Base-by-base conservation (phyloP, 2,888 invertebrate species). In the Drosophila mayaguana region DNA sequence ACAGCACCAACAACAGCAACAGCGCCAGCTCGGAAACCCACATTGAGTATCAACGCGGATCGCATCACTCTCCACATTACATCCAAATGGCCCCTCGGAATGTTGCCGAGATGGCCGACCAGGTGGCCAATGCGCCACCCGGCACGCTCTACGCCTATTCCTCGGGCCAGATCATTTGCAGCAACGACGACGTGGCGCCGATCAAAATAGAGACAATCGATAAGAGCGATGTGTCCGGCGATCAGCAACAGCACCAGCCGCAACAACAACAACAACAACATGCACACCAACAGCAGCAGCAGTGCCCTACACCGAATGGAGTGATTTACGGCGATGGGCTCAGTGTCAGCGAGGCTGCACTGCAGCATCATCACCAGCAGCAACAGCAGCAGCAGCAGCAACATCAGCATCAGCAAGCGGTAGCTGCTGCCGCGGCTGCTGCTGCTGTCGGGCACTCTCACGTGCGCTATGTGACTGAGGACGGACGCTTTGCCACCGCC, bases 141-240 rank as follows among this genome's bases (percentile, higher is more conserved):
- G 72, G 78, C 38, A 86, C 92, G 2, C 79, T 92, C 14, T 92
- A 91, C 51, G 77, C 91, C 6, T 88, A 91, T 18, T 34, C 90
- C 9, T 76, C 83, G 6, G 90, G 91, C 0, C 85, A 90, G n/a
- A 87, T 91, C 3, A 91, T 92, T 25, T 83, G 91, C 55, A 90
- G 88, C 50, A 66, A 84, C 4, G 89, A 92, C 0, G 90, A 89
- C 72, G 90, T 76, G 62, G 55, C 85, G 32, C 73, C 80, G n/a
- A 92, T 92, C n/a, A 93, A 92, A 75, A 88, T 91, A 28, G 92
- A 92, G 60, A 82, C 88, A 0, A 90, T 91, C 12, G 92, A 92
- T 43, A 92, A 93, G 68, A 90, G 88, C 1, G 89, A 85, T 32
- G 78, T 79, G 6, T 48, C 79, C 5, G 79, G 75, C 3, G 89